Base-by-base conservation (phyloP, 2,797 vertebrate genomes). In the Champsocephalus esox region DNA sequence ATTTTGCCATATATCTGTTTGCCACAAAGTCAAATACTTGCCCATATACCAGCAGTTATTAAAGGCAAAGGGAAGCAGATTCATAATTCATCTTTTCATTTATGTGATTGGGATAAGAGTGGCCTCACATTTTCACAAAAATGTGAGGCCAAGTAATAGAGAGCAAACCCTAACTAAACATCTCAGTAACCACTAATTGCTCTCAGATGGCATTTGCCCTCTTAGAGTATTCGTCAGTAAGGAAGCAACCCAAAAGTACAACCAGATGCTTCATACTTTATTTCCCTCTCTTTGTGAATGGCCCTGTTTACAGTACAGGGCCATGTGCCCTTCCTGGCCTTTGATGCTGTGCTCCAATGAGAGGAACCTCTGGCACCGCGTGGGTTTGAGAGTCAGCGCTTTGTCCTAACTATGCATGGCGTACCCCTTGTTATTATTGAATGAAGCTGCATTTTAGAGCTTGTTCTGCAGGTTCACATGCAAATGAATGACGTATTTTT, bases 81-180 rank as follows among this genome's bases (percentile, higher is more conserved):
- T 38, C 54, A 21, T 2, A 59, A 8, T 49, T 57, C 14, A 10
- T 62, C 52, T 54, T 48, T 64, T 64, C 2, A 7, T 24, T 57
- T 6, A 5, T 66, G 54, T 73, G 17, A 66, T 24, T 52, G 46
- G n/a, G 38, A 67, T 77, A 51, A 71, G 48, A 63, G 44, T 38
- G 62, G 59, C 56, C 19, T 59, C 67, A 74, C 71, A 75, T 51
- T 9, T 7, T 24, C 19, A 3, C 43, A 11, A 44, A 60, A 11
- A 17, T 55, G 34, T 70, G 56, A n/a, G 49, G 50, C 52, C 7
- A 54, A 43, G 38, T 0, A 75, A 66, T 10, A 41, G 19, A 43
- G 5, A 43, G 8, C 6, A 8, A 8, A 19, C 12, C 14, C 54
- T 48, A 49, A 45, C 3, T 54, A 41, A 38, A 66, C 46, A 11